These are phyloP conservation scores for Desmophyllum pertusum DNA, from an alignment of 92 coral and sea anemone species.

Conservation along the genomic window DNA sequence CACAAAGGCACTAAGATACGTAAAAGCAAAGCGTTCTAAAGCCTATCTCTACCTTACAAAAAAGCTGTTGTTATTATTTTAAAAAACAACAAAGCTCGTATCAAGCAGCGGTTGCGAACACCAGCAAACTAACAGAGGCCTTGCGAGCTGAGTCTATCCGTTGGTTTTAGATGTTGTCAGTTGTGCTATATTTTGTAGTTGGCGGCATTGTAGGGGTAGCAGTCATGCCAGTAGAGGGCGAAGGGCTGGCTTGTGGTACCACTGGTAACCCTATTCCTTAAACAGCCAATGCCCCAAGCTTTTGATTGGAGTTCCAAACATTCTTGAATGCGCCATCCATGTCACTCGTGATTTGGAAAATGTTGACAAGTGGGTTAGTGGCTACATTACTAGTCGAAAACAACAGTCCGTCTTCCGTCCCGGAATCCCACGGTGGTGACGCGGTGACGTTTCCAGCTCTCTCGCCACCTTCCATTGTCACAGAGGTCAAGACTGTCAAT, in stretches of 20 bases:
- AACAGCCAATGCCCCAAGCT: conserved; percentile 22
- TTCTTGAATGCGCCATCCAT: conserved; percentile 13
- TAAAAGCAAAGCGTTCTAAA: too few species aligned
- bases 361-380: conserved; percentile 4
- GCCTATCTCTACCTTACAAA: too few species aligned
- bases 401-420: conserved; percentile 29
- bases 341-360: conserved; percentile 35
- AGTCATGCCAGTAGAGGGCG: too few species aligned
- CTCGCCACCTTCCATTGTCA: conserved; percentile 10
- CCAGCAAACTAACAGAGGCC: neutral
- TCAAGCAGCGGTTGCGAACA: neutral
- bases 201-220: too few species aligned
- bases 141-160: neutral
- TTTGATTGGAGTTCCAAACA: neutral
- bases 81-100: neutral
- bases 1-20: too few species aligned
- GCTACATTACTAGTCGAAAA: neutral
- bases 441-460: neutral
- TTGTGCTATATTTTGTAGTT: too few species aligned
- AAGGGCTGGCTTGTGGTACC: too few species aligned
- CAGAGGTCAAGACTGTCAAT: conserved; percentile 11
- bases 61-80: neutral
- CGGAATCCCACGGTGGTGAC: conserved; percentile 47
- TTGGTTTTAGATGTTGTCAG: neutral
- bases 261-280: neutral